Conservation (phyloP, 2,113 vertebrate species). For the Amazona vittata region DNA sequence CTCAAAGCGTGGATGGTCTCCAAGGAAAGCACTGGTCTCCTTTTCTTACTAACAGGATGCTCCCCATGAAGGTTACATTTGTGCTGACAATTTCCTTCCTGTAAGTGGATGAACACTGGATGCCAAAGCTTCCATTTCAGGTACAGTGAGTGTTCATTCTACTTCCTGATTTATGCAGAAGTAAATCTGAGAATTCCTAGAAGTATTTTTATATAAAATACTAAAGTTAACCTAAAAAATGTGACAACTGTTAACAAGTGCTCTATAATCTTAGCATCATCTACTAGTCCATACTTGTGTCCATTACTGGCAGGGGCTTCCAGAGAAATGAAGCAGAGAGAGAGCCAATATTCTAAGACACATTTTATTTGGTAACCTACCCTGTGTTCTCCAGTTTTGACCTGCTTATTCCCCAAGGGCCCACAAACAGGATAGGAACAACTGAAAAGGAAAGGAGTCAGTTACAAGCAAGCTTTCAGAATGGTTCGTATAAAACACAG, state of each 20-base stretch:
- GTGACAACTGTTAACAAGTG: not conserved
- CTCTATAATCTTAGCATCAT: not conserved
- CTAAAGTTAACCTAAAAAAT: not conserved
- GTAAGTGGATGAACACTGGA: not conserved
- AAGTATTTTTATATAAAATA: not conserved
- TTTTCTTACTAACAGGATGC: not conserved
- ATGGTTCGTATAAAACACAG: not conserved
- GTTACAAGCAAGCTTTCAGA: not conserved
- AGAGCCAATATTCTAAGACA: not conserved
- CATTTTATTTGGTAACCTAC: slow-evolving; percentile 72
- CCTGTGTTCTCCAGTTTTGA: slow-evolving; percentile 84
- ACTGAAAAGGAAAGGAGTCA: slow-evolving; percentile 67
- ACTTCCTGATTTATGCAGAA: not conserved
- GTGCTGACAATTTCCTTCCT: not conserved
- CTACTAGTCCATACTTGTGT: not conserved
- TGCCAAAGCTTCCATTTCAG: not conserved
- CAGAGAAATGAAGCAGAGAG: not conserved
- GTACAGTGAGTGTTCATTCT: not conserved
- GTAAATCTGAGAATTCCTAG: not conserved
- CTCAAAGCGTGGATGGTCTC: not conserved
- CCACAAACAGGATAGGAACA: slow-evolving; percentile 87
- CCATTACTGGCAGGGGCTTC: not conserved
- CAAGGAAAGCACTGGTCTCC: not conserved
- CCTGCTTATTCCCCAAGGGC: slow-evolving; percentile 86
- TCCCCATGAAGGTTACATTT: not conserved